These are phyloP conservation scores for Camponotus floridanus DNA, from an alignment of 1,140 invertebrate species.

Conservation along the genomic window DNA sequence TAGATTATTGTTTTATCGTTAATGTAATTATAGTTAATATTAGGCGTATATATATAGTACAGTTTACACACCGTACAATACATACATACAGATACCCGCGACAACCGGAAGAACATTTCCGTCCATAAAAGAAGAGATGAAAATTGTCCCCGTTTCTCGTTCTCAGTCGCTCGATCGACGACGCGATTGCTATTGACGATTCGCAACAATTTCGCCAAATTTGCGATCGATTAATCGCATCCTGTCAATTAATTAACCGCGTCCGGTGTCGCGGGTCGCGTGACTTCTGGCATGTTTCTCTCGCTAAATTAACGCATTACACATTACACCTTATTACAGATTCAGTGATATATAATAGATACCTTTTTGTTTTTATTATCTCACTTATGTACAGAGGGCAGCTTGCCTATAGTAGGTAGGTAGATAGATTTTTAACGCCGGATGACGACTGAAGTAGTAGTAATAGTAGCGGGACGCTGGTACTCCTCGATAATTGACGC, in stretches of 20 bases:
- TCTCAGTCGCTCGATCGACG: not conserved
- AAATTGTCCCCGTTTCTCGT: conserved; percentile 23
- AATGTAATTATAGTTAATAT: conserved; percentile 79
- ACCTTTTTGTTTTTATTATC: conserved; percentile 71
- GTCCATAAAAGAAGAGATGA: not conserved
- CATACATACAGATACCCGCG: conserved; percentile 83
- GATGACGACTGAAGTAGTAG: conserved; percentile 61
- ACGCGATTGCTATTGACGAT: conserved; percentile 1
- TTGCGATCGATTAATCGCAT: conserved; percentile 2
- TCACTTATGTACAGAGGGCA: conserved; percentile 80
- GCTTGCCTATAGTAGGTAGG: conserved; percentile 72
- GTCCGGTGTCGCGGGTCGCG: conserved; percentile 41
- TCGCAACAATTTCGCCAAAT: not conserved
- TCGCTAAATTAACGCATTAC: conserved; percentile 80
- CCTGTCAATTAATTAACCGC: not conserved
- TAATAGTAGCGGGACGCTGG: conserved; percentile 56
- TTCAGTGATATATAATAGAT: conserved; percentile 80
- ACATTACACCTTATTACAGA: conserved; percentile 85
- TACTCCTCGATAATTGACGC: conserved; percentile 70
- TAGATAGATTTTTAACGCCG: conserved; percentile 61
- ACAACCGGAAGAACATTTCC: conserved; percentile 70
- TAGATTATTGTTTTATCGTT: conserved; percentile 77
- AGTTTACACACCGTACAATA: conserved; percentile 84
- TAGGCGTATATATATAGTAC: conserved; percentile 79
- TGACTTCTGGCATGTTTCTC: not conserved